Conservation (phyloP, 2,888 invertebrate genomes). For the Dermolepida albohirtum region DNA sequence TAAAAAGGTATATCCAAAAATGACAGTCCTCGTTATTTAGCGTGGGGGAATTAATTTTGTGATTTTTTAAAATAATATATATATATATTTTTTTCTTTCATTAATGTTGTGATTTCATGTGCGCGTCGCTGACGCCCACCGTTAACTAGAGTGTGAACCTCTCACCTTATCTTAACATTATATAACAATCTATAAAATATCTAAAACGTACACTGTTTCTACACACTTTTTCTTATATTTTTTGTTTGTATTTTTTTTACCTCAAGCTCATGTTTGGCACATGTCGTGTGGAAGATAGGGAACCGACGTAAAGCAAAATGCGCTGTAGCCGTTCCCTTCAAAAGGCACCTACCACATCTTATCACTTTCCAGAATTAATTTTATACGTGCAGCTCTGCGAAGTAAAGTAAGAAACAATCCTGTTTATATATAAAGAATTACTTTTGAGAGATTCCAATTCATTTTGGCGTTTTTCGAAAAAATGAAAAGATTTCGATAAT, state of each 20-base stretch:
- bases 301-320: conserved; percentile 44
- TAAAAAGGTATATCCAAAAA: conserved; percentile 62
- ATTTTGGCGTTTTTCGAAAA: no score
- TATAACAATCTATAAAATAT: conserved; percentile 65
- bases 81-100: conserved; percentile 3
- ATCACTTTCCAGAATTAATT: no score
- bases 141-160: not conserved
- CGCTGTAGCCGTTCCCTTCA: conserved; percentile 50
- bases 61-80: conserved; percentile 1
- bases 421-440: no score
- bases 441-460: no score
- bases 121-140: no score
- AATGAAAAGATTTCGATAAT: no score
- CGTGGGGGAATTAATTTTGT: conserved; percentile 45
- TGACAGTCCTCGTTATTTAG: conserved; percentile 57
- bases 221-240: conserved; percentile 28
- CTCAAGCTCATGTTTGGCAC: conserved; percentile 61
- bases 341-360: conserved; percentile 60
- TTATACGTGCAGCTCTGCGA: no score
- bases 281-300: conserved; percentile 60
- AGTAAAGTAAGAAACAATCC: no score
- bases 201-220: conserved; percentile 42
- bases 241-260: conserved; percentile 44
- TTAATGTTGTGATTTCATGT: conserved; percentile 23
- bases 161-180: conserved; percentile 58